phyloP scores from a whole-genome alignment of 1,140 invertebrate genomes.

The Pseudomyrmex gracilis region DNA sequence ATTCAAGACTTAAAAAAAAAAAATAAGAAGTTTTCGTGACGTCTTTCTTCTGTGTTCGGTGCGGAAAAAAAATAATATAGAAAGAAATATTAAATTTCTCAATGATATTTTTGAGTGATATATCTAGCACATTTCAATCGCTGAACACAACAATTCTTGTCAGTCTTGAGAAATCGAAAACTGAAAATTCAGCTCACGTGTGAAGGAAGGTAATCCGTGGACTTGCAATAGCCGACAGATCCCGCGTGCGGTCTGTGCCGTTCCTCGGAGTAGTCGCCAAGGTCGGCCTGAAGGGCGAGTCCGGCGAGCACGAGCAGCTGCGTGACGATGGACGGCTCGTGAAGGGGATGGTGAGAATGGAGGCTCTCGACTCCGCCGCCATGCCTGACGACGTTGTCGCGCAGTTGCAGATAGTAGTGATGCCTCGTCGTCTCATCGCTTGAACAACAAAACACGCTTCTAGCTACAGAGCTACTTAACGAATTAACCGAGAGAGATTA shows the following conservation, averaged over 20 bases:
- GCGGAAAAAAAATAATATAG: too few relatives aligned
- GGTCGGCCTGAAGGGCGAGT: constrained; percentile 95
- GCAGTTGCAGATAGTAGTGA: constrained; percentile 97
- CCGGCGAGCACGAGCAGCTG: constrained; percentile 92
- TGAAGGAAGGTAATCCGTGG: constrained; percentile 90
- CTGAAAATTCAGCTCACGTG: constrained; percentile 82
- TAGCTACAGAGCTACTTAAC: neutral
- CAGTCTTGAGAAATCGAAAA: too few relatives aligned
- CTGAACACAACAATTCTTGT: too few relatives aligned
- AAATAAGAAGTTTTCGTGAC: too few relatives aligned
- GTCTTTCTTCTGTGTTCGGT: too few relatives aligned
- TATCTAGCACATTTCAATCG: too few relatives aligned
- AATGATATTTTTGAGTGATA: too few relatives aligned
- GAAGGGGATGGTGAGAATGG: constrained; percentile 88
- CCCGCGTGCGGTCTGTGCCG: constrained; percentile 88
- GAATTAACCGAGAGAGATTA: neutral
- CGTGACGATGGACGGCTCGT: constrained; percentile 85
- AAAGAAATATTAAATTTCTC: too few relatives aligned
- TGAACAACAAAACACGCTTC: constrained; percentile 70
- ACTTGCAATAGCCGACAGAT: constrained; percentile 91
- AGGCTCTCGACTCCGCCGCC: constrained; percentile 87
- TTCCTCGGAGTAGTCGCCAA: constrained; percentile 90
- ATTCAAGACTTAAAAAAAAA: too few relatives aligned
- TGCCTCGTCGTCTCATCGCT: constrained; percentile 95
- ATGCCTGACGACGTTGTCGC: constrained; percentile 93